Percentiles rank a stretch among this genome's conserved stretches.
phyloP scores from a whole-genome alignment of 2,888 invertebrate species.

The Troides helena region DNA sequence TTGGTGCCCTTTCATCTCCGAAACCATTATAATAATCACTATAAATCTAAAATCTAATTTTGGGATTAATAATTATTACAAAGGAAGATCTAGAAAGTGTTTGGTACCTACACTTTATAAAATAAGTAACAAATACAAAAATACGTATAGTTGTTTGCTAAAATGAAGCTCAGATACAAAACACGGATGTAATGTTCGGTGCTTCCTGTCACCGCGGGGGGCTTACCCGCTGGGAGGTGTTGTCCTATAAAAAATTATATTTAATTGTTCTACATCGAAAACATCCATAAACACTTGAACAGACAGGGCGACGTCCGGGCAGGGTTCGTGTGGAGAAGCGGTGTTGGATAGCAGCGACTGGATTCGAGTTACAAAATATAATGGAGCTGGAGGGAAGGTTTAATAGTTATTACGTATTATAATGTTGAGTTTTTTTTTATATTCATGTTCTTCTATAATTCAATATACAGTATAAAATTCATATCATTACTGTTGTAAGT shows the following conservation, averaged over 20 bases:
- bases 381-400: conserved; percentile 28
- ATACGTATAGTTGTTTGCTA: no score
- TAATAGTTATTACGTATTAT: background rate
- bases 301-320: conserved; percentile 7
- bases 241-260: conserved; percentile 18
- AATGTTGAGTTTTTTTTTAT: no score
- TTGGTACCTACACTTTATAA: no score
- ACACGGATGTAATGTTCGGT: conserved; percentile 9
- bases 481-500: no score
- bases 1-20: background rate
- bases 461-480: no score
- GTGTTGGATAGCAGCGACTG: conserved; percentile 17
- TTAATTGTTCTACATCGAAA: conserved; percentile 21
- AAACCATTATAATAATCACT: no score
- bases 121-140: no score
- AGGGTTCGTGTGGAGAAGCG: background rate
- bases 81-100: no score
- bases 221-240: conserved; percentile 7
- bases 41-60: no score
- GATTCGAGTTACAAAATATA: conserved; percentile 30
- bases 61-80: no score
- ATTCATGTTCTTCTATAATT: no score
- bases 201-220: conserved; percentile 19
- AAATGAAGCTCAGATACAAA: conserved; percentile 14
- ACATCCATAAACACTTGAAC: conserved; percentile 10